Evolutionary conservation across 2,888 invertebrate species (phyloP).

Genomic region (Acleris laterana): DNA sequence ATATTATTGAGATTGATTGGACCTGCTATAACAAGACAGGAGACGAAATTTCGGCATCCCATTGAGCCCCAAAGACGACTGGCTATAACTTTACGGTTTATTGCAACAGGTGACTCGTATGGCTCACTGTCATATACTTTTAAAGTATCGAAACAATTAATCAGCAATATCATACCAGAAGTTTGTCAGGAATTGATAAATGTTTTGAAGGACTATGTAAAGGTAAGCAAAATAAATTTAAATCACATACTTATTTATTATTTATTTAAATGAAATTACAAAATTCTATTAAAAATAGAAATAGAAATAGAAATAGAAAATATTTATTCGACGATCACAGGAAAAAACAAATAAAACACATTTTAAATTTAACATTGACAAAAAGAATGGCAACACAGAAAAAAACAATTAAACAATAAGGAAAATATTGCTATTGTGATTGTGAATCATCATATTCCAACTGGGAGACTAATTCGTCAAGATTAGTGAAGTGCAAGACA

Average conservation of each 20-base stretch:
- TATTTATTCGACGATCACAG: too few relatives aligned
- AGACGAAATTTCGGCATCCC: slow-evolving; percentile 38
- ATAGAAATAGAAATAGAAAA: too few relatives aligned
- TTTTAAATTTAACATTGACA: too few relatives aligned
- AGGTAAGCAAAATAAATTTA: slow-evolving; percentile 37
- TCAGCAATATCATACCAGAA: slow-evolving; percentile 39
- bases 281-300: too few relatives aligned
- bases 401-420: too few relatives aligned
- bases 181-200: slow-evolving; percentile 38
- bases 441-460: slow-evolving; percentile 18
- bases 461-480: slow-evolving; percentile 32
- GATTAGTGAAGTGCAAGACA: slow-evolving; percentile 16
- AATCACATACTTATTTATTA: slow-evolving; percentile 35
- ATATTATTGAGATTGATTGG: slow-evolving; percentile 26
- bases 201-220: slow-evolving; percentile 36
- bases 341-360: too few relatives aligned
- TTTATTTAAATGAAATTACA: slow-evolving; percentile 34
- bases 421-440: too few relatives aligned
- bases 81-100: slow-evolving; percentile 37
- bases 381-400: too few relatives aligned
- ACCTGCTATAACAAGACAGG: slow-evolving; percentile 28
- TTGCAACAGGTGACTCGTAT: slow-evolving; percentile 38
- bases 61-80: slow-evolving; percentile 27
- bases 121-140: slow-evolving; percentile 42
- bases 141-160: slow-evolving; percentile 44